These are phyloP conservation scores for Brachionichthys hirsutus DNA, from an alignment of 2,113 vertebrate species.

Conservation along the genomic window DNA sequence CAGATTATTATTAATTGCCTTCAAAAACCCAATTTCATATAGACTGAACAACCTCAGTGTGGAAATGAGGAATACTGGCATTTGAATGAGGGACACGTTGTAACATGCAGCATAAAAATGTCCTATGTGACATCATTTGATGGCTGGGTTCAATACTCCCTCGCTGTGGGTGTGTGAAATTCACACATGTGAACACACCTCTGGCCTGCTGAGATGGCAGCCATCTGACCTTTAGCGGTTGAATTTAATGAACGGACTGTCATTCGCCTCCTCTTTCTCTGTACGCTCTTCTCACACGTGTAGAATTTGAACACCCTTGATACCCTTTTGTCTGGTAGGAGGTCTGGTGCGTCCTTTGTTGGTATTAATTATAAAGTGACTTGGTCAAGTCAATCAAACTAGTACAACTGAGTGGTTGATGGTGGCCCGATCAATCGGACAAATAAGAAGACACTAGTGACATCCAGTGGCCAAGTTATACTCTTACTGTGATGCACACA, in stretches of 20 bases:
- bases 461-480: constrained; percentile 45
- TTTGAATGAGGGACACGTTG: constrained; percentile 4
- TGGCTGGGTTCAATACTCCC: constrained; percentile 58
- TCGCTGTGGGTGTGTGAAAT: constrained; percentile 66
- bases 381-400: constrained; percentile 22
- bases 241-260: constrained; percentile 63
- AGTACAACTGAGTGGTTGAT: neutral
- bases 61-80: neutral
- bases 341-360: neutral
- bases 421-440: constrained; percentile 1
- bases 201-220: constrained; percentile 55
- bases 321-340: constrained; percentile 10
- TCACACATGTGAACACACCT: constrained; percentile 65
- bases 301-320: constrained; percentile 19
- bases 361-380: constrained; percentile 23
- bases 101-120: constrained; percentile 34
- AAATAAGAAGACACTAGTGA: constrained; percentile 43
- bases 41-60: neutral
- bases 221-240: constrained; percentile 70
- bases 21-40: no score
- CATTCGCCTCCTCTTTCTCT: constrained; percentile 40
- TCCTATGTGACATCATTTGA: constrained; percentile 43
- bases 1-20: neutral
- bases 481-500: neutral
- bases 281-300: constrained; percentile 29